Conservation (phyloP, 2,113 vertebrate genomes). For the Nestor notabilis region DNA sequence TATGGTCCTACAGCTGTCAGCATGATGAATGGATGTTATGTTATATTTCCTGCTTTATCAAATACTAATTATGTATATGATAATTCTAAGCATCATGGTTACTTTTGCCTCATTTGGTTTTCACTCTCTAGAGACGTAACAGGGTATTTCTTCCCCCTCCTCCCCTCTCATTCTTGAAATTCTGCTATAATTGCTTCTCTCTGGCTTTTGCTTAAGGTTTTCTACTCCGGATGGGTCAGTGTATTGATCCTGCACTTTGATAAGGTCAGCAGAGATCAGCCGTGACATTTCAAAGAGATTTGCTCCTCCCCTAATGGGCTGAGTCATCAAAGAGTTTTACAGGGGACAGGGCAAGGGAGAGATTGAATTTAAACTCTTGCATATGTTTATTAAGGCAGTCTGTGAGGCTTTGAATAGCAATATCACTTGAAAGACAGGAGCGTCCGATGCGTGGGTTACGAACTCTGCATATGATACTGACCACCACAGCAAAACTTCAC, state of each 20-base stretch:
- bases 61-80: constrained; percentile 44
- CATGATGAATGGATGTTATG: constrained; percentile 30
- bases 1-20: constrained; percentile 37
- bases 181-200: constrained; percentile 68
- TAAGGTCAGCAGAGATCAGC: constrained; percentile 80
- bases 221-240: constrained; percentile 35
- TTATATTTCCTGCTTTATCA: constrained; percentile 55
- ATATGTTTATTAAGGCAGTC: neutral
- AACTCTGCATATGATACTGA: rapidly evolving
- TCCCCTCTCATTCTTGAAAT: neutral
- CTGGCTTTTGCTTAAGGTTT: constrained; percentile 68
- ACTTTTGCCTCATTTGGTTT: constrained; percentile 57
- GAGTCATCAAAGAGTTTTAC: constrained; percentile 58
- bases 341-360: constrained; percentile 5
- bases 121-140: neutral
- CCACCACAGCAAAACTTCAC: neutral
- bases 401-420: neutral
- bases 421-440: neutral
- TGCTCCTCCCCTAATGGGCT: constrained; percentile 61
- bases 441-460: rapidly evolving
- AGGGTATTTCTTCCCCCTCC: neutral
- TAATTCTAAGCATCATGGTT: constrained; percentile 19
- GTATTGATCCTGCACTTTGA: constrained; percentile 79
- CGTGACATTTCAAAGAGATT: constrained; percentile 72
- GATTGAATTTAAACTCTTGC: neutral